Base-by-base conservation (phyloP, 2,113 vertebrate genomes). In the Equus quagga region DNA sequence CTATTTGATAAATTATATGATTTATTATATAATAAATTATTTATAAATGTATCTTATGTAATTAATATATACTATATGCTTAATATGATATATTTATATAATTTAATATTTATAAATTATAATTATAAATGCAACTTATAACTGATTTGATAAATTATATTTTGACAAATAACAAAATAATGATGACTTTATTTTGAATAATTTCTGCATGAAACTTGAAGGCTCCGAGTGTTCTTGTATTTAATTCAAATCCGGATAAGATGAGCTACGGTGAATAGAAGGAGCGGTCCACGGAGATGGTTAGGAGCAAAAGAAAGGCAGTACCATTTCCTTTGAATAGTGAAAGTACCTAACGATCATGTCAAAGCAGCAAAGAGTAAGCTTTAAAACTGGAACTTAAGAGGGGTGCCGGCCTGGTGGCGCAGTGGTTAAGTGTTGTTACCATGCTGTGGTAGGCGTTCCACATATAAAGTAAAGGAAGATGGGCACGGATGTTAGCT, bases 141-240 rank as follows among this genome's bases (percentile, higher is more conserved):
- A 91, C 80, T 54, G 49, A 70, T 58, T 78, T 69, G 15, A 62
- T 26, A 51, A 81, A 51, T 81, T 95, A 10, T 41, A 79, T 44
- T 60, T 67, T 84, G 51, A 67, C 60, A 72, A 84, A 58, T 65
- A 21, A 92, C 58, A 24, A 94, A 93, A 54, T 76, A 62, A 86
- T 73, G 95, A 14, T 92, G 26, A 67, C 41, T 84, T 62, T 56
- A 58, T 80, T 80, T 81, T 95, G 11, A 90, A 90, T 84, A 64
- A 88, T 67, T 70, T 69, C 36, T 60, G 9, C 46, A 60, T 33
- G 28, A 33, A 70, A 94, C 54, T 31, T 46, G 10, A 78, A 93
- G 18, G 6, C 23, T 86, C 21, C 87, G 58, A 81, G 33, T n/a
- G 67, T 3, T 8, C 89, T 54, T 76, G 17, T 19, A 65, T 31